Base-by-base conservation (phyloP, 2,797 vertebrate species). In the Platalea minor region DNA sequence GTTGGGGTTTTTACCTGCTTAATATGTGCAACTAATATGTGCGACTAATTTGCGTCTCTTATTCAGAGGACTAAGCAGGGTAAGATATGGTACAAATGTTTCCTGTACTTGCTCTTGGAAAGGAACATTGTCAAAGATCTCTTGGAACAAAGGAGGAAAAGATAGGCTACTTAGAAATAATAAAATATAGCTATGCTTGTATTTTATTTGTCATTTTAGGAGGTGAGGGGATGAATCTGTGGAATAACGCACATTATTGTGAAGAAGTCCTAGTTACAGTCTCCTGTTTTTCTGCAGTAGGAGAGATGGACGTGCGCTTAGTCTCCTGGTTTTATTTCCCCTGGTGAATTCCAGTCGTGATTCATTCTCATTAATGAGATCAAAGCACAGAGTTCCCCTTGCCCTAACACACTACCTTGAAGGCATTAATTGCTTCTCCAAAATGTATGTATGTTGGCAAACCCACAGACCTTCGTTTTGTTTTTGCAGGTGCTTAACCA, bases 401-500 rank as follows among this genome's bases (percentile, higher is more conserved):
- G 50, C 45, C 54, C 72, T 80, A 60, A 69, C 20, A 20, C 0
- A 0, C 63, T 37, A 12, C 70, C 68, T 95, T 61, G 19, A 73
- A 83, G 70, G 45, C 35, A 41, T 81, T 60, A 92, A 89, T 83
- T 74, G 57, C 80, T 76, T 89, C 72, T 82, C 39, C 6, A 26
- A 60, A 89, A 78, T 28, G 51, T 17, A 69, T 69, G 4, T 67
- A 20, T 37, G 28, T 82, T 89, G 94, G 89, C 61, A 85, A 69
- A 79, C 39, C 16, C 59, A 43, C 43, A 25, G 29, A 84, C 43
- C 15, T 77, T 89, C 0, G 0, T 41, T 84, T 59, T 96, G 92
- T 48, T 96, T 93, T 94, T 91, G 37, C 92, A 96, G 94, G 88
- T 88, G 76, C 57, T 95, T 93, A 95, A 60, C 59, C 53, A 90